phyloP scores from a whole-genome alignment of 2,113 vertebrate genomes.

The Hoplias malabaricus region DNA sequence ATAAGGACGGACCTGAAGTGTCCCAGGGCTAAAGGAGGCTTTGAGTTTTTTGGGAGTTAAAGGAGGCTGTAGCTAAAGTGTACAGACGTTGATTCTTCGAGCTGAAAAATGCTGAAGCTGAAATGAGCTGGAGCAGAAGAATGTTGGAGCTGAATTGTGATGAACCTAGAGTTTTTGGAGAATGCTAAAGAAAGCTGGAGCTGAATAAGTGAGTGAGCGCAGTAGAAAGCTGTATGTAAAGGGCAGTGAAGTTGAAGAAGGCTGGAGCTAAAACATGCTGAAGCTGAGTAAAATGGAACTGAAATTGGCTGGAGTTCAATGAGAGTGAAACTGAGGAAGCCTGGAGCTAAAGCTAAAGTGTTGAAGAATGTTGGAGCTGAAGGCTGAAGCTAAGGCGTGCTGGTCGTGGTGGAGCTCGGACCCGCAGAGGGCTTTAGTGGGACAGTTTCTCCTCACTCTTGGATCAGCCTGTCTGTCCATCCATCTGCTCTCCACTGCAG shows the following conservation, averaged over 20 bases:
- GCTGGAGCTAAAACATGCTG: neutral
- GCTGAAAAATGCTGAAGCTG: neutral
- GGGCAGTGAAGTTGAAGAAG: neutral
- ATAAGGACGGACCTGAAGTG: too few relatives aligned
- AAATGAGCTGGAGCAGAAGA: neutral
- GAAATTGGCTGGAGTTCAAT: neutral
- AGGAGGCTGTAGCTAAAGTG: neutral
- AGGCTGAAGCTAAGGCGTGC: neutral
- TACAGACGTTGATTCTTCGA: too few relatives aligned
- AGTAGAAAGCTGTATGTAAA: too few relatives aligned
- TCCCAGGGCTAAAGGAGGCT: neutral
- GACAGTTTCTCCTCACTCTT: constrained; percentile 1
- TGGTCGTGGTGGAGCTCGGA: neutral
- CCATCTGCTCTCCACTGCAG: constrained; percentile 25
- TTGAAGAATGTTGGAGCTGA: neutral
- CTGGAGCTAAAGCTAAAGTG: neutral
- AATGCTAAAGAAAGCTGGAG: neutral
- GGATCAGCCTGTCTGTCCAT: constrained; percentile 24
- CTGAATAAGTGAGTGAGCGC: too few relatives aligned
- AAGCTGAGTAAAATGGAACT: neutral
- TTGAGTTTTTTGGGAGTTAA: too few relatives aligned
- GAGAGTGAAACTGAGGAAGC: too few relatives aligned
- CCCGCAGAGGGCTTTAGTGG: constrained; percentile 3
- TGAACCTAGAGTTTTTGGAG: too few relatives aligned
- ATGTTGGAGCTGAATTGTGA: neutral